phyloP scores from a whole-genome alignment of 2,113 vertebrate species.

The Phylloscopus trochiloides region DNA sequence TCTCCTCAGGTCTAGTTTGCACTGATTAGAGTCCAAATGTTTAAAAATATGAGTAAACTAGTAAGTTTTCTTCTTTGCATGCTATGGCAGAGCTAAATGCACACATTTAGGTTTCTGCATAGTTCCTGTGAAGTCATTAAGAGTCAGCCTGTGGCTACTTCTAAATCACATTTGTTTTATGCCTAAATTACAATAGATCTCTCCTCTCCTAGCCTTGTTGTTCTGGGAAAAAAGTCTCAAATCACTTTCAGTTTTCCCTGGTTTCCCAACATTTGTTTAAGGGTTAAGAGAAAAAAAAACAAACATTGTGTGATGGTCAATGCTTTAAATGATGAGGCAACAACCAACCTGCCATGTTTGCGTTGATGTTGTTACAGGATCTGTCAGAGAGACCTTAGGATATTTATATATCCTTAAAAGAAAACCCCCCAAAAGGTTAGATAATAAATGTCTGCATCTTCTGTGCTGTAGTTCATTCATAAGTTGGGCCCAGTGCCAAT shows the following conservation, averaged over 20 bases:
- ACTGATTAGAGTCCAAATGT: not conserved
- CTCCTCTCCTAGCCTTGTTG: not conserved
- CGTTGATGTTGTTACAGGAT: not conserved
- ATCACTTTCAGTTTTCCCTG: not conserved
- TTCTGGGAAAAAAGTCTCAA: not conserved
- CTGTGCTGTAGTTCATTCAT: not conserved
- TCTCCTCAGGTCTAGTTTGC: not conserved
- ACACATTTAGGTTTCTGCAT: not conserved
- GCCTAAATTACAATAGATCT: not conserved
- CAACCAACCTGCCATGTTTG: not conserved
- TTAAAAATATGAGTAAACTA: not conserved
- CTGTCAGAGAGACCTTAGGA: not conserved
- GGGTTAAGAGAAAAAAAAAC: not conserved
- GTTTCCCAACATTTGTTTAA: not conserved
- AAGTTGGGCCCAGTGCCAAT: not conserved
- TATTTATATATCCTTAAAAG: not conserved
- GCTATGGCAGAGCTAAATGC: not conserved
- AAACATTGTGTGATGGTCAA: not conserved
- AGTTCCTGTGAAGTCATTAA: not conserved
- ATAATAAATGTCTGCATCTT: not conserved
- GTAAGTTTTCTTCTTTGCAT: accelerated
- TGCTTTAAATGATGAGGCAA: not conserved
- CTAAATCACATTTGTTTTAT: not conserved
- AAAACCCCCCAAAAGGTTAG: not conserved
- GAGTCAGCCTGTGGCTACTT: not conserved